Evolutionary conservation across 1,140 invertebrate genomes (phyloP).

Genomic region (Hydropsyche tenuis): DNA sequence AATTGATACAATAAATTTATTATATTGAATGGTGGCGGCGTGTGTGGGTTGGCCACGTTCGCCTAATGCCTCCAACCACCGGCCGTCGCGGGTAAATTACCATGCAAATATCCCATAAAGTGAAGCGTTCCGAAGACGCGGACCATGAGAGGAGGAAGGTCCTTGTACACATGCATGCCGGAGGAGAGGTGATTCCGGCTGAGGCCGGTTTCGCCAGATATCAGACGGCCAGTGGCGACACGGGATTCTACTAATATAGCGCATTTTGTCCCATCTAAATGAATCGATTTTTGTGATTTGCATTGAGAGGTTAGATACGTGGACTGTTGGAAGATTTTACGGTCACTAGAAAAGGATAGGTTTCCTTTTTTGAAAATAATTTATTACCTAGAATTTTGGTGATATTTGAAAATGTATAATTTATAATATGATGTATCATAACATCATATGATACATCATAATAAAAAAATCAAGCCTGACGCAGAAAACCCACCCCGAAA

Average conservation of each 20-base stretch:
- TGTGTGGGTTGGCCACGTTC: conserved; percentile 24
- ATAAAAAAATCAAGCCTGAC: too few species aligned
- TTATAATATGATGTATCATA: too few species aligned
- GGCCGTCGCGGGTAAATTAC: conserved; percentile 33
- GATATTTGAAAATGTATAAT: too few species aligned
- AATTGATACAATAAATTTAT: conserved; percentile 35
- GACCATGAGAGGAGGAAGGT: conserved; percentile 26
- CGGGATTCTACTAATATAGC: not conserved
- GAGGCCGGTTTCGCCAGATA: conserved; percentile 36
- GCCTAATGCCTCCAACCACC: conserved; percentile 21
- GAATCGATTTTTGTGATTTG: too few species aligned
- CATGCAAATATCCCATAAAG: conserved; percentile 42
- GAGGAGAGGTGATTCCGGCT: conserved; percentile 21
- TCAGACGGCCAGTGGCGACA: conserved; percentile 23
- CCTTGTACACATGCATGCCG: not conserved
- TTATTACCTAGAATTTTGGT: too few species aligned
- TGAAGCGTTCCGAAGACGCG: conserved; percentile 32
- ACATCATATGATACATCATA: too few species aligned
- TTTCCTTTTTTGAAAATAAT: too few species aligned
- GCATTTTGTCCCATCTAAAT: not conserved
- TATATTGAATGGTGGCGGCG: conserved; percentile 4
- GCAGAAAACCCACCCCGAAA: too few species aligned
- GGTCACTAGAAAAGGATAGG: too few species aligned
- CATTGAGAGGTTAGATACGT: too few species aligned
- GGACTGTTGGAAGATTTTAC: too few species aligned